Percentiles rank a stretch among this genome's conserved stretches.
These are phyloP conservation scores for Hapalemur alaotrensis DNA, from an alignment of 2,797 vertebrate genomes.

Conservation along the genomic window DNA sequence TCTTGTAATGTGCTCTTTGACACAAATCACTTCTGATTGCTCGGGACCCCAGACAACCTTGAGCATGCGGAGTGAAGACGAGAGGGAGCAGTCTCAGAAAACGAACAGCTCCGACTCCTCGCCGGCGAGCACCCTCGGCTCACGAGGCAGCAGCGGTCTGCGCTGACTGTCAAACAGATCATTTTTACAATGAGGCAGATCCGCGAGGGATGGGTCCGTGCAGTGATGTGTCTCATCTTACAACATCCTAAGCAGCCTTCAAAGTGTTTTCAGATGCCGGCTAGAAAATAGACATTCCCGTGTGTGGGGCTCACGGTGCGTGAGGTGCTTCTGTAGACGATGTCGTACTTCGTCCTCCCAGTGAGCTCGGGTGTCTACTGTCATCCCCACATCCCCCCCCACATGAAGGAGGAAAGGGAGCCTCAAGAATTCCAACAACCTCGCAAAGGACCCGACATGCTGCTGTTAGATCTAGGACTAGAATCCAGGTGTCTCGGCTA, in stretches of 20 bases:
- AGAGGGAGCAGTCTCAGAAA: slow-evolving; percentile 54
- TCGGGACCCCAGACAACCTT: slow-evolving; percentile 69
- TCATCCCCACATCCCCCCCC: neutral
- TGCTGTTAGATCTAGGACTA: neutral
- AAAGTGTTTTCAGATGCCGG: neutral
- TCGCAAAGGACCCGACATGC: neutral
- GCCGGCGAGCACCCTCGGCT: slow-evolving; percentile 16
- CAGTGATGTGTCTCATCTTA: neutral
- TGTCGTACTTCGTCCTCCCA: neutral
- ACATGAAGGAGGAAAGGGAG: neutral
- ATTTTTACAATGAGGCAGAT: neutral
- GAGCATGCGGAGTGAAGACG: slow-evolving; percentile 31
- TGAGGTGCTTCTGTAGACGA: neutral
- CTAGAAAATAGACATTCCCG: neutral
- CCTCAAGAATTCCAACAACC: neutral
- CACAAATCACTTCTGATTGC: slow-evolving; percentile 78
- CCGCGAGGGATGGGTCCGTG: neutral
- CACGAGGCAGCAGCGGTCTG: neutral
- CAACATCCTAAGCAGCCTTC: neutral
- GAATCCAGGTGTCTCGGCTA: neutral
- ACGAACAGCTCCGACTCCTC: slow-evolving; percentile 44
- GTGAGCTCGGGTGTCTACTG: neutral
- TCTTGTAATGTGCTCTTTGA: slow-evolving; percentile 72
- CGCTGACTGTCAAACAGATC: slow-evolving; percentile 45
- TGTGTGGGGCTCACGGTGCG: neutral